phyloP scores from a whole-genome alignment of 2,888 invertebrate genomes.

The Neuroscelio doddi region DNA sequence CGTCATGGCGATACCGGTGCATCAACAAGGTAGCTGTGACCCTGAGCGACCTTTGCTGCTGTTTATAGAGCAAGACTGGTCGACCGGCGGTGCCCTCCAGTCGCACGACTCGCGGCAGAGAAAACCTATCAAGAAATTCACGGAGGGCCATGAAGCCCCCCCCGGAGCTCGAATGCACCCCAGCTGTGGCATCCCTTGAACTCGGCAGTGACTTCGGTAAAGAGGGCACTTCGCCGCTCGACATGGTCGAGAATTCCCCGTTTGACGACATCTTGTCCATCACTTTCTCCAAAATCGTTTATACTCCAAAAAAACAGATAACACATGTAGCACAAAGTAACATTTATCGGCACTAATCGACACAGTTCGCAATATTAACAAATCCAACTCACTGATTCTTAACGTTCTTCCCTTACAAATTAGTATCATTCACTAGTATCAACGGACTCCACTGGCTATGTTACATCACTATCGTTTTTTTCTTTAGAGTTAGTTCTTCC shows the following conservation, averaged over 20 bases:
- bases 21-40: constrained; percentile 71
- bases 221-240: constrained; percentile 67
- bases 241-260: constrained; percentile 69
- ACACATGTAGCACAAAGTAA: constrained; percentile 3
- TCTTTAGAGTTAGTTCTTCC: not conserved
- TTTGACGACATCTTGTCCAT: constrained; percentile 63
- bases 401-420: not conserved
- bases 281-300: too few relatives aligned
- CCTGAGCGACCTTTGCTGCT: constrained; percentile 67
- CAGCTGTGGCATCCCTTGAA: constrained; percentile 67
- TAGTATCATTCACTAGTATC: too few relatives aligned
- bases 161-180: constrained; percentile 61
- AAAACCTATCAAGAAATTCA: constrained; percentile 71
- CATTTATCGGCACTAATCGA: too few relatives aligned
- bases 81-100: constrained; percentile 70
- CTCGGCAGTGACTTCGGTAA: constrained; percentile 68
- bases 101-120: constrained; percentile 70
- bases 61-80: constrained; percentile 70
- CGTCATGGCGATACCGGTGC: constrained; percentile 72
- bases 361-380: not conserved
- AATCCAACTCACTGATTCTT: not conserved
- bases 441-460: constrained; percentile 4
- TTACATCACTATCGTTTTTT: not conserved
- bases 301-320: too few relatives aligned
- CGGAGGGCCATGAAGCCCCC: constrained; percentile 66